Percentiles rank a stretch among this genome's conserved stretches.
Conservation (phyloP, 2,113 vertebrate genomes). For the Cyanoderma ruficeps region DNA sequence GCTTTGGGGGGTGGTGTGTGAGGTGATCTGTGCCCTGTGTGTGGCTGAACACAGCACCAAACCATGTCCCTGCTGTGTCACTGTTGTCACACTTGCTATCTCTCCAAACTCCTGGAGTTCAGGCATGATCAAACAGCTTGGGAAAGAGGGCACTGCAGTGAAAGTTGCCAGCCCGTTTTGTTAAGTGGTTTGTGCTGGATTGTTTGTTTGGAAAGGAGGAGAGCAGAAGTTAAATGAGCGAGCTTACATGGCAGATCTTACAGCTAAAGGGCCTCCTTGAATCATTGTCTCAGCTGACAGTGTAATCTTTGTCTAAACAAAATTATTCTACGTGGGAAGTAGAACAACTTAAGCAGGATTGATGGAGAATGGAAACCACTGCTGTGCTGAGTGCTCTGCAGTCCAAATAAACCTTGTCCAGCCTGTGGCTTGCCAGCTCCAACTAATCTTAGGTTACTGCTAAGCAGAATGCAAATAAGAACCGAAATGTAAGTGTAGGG, state of each 20-base stretch:
- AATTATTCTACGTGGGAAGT: not conserved
- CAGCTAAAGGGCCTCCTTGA: not conserved
- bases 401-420: not conserved
- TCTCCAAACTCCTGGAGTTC: not conserved
- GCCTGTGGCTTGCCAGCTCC: not conserved
- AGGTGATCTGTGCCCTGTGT: not conserved
- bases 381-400: not conserved
- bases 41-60: not conserved
- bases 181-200: not conserved
- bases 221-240: not conserved
- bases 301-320: not conserved
- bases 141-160: not conserved
- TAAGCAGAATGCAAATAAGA: not conserved
- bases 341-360: not conserved
- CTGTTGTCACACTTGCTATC: fast-evolving
- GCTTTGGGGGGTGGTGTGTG: not conserved
- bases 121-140: not conserved
- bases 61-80: fast-evolving
- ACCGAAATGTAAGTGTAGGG: not conserved
- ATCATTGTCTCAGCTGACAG: not conserved
- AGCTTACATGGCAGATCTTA: not conserved
- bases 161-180: not conserved
- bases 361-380: not conserved
- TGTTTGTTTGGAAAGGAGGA: not conserved
- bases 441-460: not conserved